Conservation (phyloP, 1,140 invertebrate species). For the Cotesia vestalis region DNA sequence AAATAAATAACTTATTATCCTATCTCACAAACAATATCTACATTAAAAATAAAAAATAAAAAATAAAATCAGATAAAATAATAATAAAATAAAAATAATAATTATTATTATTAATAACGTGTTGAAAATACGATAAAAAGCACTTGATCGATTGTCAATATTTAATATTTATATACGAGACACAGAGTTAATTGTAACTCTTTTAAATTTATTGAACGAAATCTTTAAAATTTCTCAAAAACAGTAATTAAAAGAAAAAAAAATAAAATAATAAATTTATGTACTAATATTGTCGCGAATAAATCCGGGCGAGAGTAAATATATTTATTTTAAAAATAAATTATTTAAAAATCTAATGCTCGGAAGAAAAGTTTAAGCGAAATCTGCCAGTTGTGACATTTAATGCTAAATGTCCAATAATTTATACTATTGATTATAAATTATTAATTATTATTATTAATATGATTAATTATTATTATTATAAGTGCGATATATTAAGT, state of each 20-base stretch:
- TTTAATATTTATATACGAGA: conserved; percentile 21
- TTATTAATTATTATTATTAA: conserved; percentile 4
- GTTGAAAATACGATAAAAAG: conserved; percentile 14
- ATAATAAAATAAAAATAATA: conserved; percentile 13
- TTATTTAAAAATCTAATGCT: neutral
- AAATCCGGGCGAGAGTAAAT: conserved; percentile 38
- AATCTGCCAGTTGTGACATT: conserved; percentile 24
- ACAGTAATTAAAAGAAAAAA: conserved; percentile 17
- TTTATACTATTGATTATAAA: conserved; percentile 55
- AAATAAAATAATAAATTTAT: conserved; percentile 13
- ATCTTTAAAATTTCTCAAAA: conserved; percentile 4
- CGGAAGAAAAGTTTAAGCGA: neutral
- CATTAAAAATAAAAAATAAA: conserved; percentile 17
- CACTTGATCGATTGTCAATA: conserved; percentile 27
- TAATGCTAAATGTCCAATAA: conserved; percentile 50
- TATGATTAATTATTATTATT: conserved; percentile 39
- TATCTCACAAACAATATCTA: conserved; percentile 15
- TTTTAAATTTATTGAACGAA: neutral
- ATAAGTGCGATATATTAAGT: conserved; percentile 61
- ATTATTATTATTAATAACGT: conserved; percentile 7
- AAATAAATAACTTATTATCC: conserved; percentile 32
- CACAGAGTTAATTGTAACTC: conserved; percentile 10
- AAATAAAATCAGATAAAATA: neutral
- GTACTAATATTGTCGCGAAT: conserved; percentile 6
- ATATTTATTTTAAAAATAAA: conserved; percentile 38